phyloP scores from a whole-genome alignment of 2,797 vertebrate species.

The Loriculus beryllinus region DNA sequence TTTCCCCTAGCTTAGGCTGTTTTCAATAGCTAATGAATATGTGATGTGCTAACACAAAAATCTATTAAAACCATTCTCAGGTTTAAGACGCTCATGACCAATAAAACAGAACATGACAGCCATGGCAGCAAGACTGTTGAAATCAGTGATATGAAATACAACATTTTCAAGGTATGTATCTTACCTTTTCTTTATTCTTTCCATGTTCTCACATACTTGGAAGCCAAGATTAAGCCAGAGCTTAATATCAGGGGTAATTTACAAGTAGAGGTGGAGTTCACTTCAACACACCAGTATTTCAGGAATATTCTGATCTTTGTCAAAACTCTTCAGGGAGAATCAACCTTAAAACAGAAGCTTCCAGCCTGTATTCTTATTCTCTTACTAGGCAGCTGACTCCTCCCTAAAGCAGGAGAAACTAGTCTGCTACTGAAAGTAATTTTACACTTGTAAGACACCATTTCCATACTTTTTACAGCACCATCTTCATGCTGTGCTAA shows the following conservation, averaged over 20 bases:
- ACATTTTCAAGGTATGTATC: conserved; percentile 87
- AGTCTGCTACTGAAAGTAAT: background rate
- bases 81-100: conserved; percentile 90
- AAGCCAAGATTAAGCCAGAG: background rate
- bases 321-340: background rate
- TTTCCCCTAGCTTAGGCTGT: background rate
- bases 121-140: conserved; percentile 85
- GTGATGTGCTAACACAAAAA: background rate
- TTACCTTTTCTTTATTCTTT: background rate
- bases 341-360: background rate
- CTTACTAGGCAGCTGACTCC: background rate
- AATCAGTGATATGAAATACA: conserved; percentile 90
- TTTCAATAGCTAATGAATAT: background rate
- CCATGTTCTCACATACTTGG: background rate
- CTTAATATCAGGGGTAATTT: background rate
- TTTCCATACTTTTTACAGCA: background rate
- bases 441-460: background rate
- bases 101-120: conserved; percentile 78
- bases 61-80: conserved; percentile 59
- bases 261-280: background rate
- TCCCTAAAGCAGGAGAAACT: background rate
- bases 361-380: background rate
- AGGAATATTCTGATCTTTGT: background rate
- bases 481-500: background rate
- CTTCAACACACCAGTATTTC: background rate